Conservation (phyloP, 2,113 vertebrate genomes). For the Odontophorus gujanensis region DNA sequence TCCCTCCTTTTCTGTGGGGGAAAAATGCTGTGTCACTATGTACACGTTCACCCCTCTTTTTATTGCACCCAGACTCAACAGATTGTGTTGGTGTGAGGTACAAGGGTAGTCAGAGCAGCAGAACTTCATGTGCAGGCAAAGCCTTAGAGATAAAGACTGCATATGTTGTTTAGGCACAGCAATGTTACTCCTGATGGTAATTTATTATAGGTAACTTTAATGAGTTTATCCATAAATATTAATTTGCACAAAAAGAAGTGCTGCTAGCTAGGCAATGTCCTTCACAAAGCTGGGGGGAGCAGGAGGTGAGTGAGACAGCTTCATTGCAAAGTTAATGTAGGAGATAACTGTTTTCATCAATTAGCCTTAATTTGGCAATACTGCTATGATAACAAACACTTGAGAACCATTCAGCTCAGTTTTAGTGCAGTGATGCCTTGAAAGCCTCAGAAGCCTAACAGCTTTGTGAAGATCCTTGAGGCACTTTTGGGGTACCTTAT, state of each 20-base stretch:
- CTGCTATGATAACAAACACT: neutral
- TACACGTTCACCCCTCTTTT: neutral
- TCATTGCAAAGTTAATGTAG: neutral
- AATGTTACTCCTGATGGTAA: neutral
- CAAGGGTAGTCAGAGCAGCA: accelerated
- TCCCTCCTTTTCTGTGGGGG: neutral
- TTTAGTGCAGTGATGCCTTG: neutral
- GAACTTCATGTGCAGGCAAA: neutral
- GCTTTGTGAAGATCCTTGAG: neutral
- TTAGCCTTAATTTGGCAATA: slow-evolving; percentile 4
- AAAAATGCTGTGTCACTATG: neutral
- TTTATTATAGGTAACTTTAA: neutral
- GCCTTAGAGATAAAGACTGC: neutral
- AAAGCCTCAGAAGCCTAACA: neutral
- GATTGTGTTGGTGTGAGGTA: neutral
- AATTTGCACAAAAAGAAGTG: neutral
- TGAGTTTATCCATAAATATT: neutral
- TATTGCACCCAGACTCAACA: neutral
- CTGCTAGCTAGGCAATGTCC: neutral
- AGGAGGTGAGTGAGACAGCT: accelerated
- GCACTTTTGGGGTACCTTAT: neutral
- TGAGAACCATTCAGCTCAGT: neutral
- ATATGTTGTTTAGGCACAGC: neutral
- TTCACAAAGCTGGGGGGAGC: neutral
- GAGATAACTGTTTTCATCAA: neutral